These are phyloP conservation scores for Nemoura dubitans DNA, from an alignment of 2,888 invertebrate genomes.

Conservation along the genomic window DNA sequence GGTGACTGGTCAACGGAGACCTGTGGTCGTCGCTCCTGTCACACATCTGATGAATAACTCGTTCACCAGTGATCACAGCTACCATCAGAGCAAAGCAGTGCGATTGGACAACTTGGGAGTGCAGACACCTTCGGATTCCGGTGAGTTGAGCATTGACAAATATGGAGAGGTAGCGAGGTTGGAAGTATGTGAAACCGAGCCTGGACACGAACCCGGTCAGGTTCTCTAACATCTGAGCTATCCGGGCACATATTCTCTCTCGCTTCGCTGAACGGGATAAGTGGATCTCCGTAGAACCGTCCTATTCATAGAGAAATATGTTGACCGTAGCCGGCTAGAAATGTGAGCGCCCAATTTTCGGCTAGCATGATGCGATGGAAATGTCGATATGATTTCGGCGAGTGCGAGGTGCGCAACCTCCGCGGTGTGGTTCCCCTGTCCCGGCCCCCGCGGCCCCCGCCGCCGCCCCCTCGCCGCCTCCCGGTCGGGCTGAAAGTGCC, in stretches of 20 bases:
- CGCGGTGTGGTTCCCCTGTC: constrained; percentile 1
- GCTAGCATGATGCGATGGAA: background rate
- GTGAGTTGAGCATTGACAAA: constrained; percentile 73
- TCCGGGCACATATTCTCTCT: background rate
- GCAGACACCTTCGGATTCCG: constrained; percentile 91
- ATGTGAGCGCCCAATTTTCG: background rate
- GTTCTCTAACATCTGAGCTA: no score
- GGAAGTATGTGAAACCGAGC: no score
- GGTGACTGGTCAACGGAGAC: constrained; percentile 56
- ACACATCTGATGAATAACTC: constrained; percentile 52
- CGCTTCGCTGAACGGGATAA: background rate
- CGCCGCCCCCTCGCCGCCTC: background rate
- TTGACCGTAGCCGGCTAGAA: no score
- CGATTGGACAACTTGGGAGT: constrained; percentile 75
- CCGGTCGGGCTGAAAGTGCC: background rate
- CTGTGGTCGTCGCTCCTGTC: constrained; percentile 47
- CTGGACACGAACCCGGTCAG: no score
- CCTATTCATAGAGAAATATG: no score
- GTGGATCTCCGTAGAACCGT: no score
- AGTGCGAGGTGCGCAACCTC: background rate
- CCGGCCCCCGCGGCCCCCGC: constrained; percentile 30
- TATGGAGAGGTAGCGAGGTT: no score
- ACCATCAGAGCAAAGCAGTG: constrained; percentile 64
- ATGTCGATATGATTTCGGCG: constrained; percentile 8
- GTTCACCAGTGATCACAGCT: constrained; percentile 70